Evolutionary conservation across 2,888 invertebrate genomes (phyloP).

Genomic region (Eristalis pertinax): DNA sequence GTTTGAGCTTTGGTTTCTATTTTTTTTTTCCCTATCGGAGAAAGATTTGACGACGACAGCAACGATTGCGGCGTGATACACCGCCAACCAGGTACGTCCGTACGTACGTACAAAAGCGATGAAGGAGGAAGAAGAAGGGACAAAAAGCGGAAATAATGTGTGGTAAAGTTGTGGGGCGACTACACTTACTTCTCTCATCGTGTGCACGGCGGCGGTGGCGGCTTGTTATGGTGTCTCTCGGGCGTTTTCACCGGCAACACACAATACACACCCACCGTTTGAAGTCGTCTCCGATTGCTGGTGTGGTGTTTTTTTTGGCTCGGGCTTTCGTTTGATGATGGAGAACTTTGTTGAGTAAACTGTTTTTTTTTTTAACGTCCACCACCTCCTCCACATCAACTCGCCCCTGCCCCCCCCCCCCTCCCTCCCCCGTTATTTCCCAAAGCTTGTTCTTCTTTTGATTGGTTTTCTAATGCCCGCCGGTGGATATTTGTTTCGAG

Average conservation of each 20-base stretch:
- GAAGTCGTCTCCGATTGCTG: conserved; percentile 4
- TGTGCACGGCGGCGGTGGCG: background rate
- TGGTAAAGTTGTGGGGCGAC: conserved; percentile 1
- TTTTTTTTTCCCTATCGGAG: background rate
- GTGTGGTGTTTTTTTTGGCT: background rate
- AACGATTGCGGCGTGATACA: background rate
- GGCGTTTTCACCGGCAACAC: conserved; percentile 43
- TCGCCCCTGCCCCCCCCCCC: background rate
- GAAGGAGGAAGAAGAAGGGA: background rate
- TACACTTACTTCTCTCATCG: background rate
- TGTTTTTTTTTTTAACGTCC: conserved; percentile 14
- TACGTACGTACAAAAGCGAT: background rate
- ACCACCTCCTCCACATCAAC: background rate
- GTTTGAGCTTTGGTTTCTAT: conserved; percentile 2
- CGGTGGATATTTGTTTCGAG: background rate
- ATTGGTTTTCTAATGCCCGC: conserved; percentile 37
- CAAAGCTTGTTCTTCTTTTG: conserved; percentile 11
- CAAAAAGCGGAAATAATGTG: conserved; percentile 44
- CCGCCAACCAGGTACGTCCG: too few species aligned
- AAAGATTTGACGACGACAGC: conserved; percentile 13
- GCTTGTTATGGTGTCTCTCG: conserved; percentile 29
- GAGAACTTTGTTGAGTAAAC: conserved; percentile 40
- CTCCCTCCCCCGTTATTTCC: background rate
- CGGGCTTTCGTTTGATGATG: conserved; percentile 43
- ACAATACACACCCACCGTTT: conserved; percentile 23